These are phyloP conservation scores for Tenthredo livida DNA, from an alignment of 2,888 invertebrate genomes.

Conservation along the genomic window DNA sequence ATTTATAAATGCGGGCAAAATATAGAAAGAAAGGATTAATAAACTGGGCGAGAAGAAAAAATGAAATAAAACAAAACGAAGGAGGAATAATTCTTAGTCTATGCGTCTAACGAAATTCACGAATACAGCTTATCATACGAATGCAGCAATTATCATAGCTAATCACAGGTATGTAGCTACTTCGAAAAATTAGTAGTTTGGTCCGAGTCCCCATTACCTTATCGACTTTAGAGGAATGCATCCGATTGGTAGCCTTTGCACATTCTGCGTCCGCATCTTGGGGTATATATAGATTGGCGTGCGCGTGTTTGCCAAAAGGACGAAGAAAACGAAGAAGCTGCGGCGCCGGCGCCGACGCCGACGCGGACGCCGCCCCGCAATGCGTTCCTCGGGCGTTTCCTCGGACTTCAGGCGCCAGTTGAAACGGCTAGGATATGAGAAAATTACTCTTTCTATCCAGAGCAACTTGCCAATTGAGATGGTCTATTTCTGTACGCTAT, in stretches of 20 bases:
- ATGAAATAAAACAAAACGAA: neutral
- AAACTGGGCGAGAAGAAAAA: neutral
- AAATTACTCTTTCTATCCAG: slow-evolving; percentile 38
- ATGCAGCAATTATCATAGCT: neutral
- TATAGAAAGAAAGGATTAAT: neutral
- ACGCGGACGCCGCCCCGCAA: slow-evolving; percentile 15
- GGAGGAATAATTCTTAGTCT: neutral
- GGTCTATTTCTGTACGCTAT: slow-evolving; percentile 63
- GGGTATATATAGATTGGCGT: slow-evolving; percentile 12
- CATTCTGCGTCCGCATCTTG: slow-evolving; percentile 7
- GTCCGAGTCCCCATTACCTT: neutral
- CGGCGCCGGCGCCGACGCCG: slow-evolving; percentile 9
- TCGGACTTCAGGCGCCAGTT: slow-evolving; percentile 41
- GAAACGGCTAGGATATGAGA: slow-evolving; percentile 38
- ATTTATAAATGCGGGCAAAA: neutral
- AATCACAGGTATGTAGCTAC: too few species aligned
- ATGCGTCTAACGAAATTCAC: neutral
- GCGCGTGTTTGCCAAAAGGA: slow-evolving; percentile 29
- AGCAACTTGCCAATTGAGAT: slow-evolving; percentile 33
- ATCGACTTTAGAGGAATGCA: neutral
- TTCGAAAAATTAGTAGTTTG: neutral
- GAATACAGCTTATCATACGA: neutral
- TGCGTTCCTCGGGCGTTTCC: slow-evolving; percentile 45
- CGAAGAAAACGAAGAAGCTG: slow-evolving; percentile 2
- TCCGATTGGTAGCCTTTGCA: neutral